These are phyloP conservation scores for Creontiades dilutus DNA, from an alignment of 2,888 invertebrate genomes.

Conservation along the genomic window DNA sequence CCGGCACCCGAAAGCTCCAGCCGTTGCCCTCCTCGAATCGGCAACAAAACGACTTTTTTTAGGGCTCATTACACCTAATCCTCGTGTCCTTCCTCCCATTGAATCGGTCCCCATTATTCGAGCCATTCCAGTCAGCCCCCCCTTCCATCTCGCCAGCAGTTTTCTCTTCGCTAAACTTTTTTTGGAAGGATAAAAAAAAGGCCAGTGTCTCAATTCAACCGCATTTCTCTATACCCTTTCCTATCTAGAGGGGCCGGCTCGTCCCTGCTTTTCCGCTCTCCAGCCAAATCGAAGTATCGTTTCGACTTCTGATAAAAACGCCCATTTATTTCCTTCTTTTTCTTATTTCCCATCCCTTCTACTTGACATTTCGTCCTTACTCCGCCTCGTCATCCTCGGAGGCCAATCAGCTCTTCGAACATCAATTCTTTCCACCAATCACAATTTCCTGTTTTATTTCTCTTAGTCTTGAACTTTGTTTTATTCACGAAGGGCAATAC, in stretches of 20 bases:
- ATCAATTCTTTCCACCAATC: not conserved
- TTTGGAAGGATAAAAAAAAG: not conserved
- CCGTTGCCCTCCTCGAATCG: not conserved
- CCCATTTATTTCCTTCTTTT: not conserved
- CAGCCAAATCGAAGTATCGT: constrained; percentile 20
- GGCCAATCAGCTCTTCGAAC: not conserved
- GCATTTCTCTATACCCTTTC: not conserved
- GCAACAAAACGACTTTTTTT: constrained; percentile 55
- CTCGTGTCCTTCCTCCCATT: constrained; percentile 43
- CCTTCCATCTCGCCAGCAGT: not conserved
- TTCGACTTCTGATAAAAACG: constrained; percentile 36
- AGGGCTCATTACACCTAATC: constrained; percentile 60
- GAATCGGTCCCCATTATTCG: not conserved
- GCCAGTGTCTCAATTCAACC: constrained; percentile 35
- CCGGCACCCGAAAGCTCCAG: not conserved
- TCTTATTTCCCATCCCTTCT: not conserved
- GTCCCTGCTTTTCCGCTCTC: not conserved
- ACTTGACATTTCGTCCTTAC: not conserved
- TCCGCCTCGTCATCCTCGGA: not conserved
- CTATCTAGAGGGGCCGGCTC: not conserved
- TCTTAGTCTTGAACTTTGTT: not conserved
- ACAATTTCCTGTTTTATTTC: not conserved
- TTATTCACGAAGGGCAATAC: too few relatives aligned
- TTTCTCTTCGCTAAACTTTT: constrained; percentile 27
- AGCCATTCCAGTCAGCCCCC: constrained; percentile 9